These are phyloP conservation scores for Pseudococcus longispinus DNA, from an alignment of 2,888 invertebrate genomes.

Conservation along the genomic window DNA sequence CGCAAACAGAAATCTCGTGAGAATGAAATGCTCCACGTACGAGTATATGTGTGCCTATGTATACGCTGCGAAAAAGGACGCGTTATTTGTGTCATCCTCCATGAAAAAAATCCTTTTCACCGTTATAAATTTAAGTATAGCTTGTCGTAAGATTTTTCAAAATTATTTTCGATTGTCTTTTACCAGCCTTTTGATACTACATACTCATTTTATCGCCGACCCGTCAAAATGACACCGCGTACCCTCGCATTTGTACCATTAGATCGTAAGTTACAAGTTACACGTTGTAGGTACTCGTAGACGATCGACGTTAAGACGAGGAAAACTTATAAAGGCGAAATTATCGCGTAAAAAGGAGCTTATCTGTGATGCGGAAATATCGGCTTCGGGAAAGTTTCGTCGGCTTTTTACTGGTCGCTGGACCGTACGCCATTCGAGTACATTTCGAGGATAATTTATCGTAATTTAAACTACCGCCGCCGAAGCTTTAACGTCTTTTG, in stretches of 20 bases:
- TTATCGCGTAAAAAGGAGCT: neutral
- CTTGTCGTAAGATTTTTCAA: constrained; percentile 18
- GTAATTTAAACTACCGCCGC: neutral
- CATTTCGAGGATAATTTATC: neutral
- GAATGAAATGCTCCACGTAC: neutral
- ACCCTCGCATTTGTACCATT: neutral
- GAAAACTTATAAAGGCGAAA: neutral
- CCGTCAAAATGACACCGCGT: neutral
- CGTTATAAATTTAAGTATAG: constrained; percentile 1
- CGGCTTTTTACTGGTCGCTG: neutral
- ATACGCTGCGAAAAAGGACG: neutral
- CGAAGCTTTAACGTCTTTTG: neutral
- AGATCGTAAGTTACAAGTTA: neutral
- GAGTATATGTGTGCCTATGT: neutral
- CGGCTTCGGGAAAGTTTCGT: neutral
- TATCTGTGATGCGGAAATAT: neutral
- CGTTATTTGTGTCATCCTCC: neutral
- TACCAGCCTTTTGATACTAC: neutral
- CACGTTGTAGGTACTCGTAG: neutral
- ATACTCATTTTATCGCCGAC: neutral
- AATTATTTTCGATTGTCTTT: constrained; percentile 15
- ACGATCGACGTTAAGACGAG: neutral
- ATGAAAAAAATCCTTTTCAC: neutral
- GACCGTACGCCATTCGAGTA: neutral
- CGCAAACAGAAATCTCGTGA: constrained; percentile 18